Base-by-base conservation (phyloP, 1,140 invertebrate genomes). In the Geopemphigus sp. region DNA sequence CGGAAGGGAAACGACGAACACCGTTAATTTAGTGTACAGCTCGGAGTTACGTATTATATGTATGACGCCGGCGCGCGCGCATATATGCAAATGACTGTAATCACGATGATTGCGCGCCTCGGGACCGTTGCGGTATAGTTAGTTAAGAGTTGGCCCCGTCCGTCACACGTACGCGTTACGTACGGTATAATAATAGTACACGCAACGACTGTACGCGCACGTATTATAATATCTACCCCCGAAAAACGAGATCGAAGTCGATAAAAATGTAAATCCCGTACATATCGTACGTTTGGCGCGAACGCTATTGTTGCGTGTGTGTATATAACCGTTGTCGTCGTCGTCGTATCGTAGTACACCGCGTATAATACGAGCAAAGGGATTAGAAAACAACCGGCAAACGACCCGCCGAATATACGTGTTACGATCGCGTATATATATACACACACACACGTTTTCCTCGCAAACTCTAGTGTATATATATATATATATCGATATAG, bases 51-150 rank as follows among this genome's bases (percentile, higher is more conserved):
- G 32, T 66, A 64, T 19, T 19, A n/a, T 39, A 64, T n/a, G n/a
- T n/a, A n/a, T n/a, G n/a, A n/a, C n/a, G n/a, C n/a, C n/a, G n/a
- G n/a, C 63, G 32, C 32, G 24, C n/a, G 64, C 54, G 61, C 57
- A 26, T 24, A 17, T 78, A 78, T 78, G 74, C 74, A 78, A 78
- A 78, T 78, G 57, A 78, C 74, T 78, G 57, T 78, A 78, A 78
- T 78, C 74, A 78, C 56, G 74, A 78, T 63, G 54, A 78, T 78
- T 63, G 74, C 74, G 39, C 74, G 39, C 74, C 56, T 78, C 74
- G 39, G 74, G 68, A 72, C 24, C 68, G 47, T 29, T n/a, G n/a
- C n/a, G 39, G 39, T 54, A 54, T 29, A 53, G 66, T 70, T 6
- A 39, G 12, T n/a, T n/a, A n/a, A n/a, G n/a, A n/a, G n/a, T n/a